phyloP scores from a whole-genome alignment of 2,113 vertebrate genomes.

The Cyprinus carpio region DNA sequence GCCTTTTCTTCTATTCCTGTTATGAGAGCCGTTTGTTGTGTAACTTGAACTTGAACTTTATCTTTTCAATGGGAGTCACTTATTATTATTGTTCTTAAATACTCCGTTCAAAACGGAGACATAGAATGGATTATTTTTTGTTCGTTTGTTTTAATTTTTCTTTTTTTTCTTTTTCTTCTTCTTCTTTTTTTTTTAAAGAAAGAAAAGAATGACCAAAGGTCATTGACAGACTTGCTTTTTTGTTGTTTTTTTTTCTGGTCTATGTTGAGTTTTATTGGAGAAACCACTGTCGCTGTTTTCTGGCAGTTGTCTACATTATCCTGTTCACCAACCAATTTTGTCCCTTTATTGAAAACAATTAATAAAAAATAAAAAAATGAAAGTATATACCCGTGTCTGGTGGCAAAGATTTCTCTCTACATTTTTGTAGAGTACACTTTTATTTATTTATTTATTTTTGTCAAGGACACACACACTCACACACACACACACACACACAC shows the following conservation, averaged over 20 bases:
- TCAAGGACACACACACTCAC: no score
- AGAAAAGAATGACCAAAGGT: slow-evolving; percentile 95
- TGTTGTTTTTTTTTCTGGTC: slow-evolving; percentile 98
- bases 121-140: slow-evolving; percentile 89
- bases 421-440: slow-evolving; percentile 38
- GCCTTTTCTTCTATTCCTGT: slow-evolving; percentile 99
- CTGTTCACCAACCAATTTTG: slow-evolving; percentile 99
- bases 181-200: slow-evolving; percentile 72
- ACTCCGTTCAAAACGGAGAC: slow-evolving; percentile 97
- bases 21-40: slow-evolving; percentile 99
- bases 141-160: slow-evolving; percentile 72
- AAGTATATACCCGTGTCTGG: slow-evolving; percentile 85
- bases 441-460: background rate
- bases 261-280: slow-evolving; percentile 99
- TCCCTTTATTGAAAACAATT: slow-evolving; percentile 98
- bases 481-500: no score
- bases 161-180: no score
- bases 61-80: slow-evolving; percentile 99
- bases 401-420: slow-evolving; percentile 62
- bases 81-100: slow-evolving; percentile 99
- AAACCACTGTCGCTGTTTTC: slow-evolving; percentile 99
- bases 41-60: slow-evolving; percentile 99
- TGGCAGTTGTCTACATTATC: slow-evolving; percentile 99
- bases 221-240: slow-evolving; percentile 90
- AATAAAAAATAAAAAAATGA: slow-evolving; percentile 88